Evolutionary conservation across 2,113 vertebrate species (phyloP), one percentile per base, ranked within the genome.

Genomic region (Phalacrocorax carbo): DNA sequence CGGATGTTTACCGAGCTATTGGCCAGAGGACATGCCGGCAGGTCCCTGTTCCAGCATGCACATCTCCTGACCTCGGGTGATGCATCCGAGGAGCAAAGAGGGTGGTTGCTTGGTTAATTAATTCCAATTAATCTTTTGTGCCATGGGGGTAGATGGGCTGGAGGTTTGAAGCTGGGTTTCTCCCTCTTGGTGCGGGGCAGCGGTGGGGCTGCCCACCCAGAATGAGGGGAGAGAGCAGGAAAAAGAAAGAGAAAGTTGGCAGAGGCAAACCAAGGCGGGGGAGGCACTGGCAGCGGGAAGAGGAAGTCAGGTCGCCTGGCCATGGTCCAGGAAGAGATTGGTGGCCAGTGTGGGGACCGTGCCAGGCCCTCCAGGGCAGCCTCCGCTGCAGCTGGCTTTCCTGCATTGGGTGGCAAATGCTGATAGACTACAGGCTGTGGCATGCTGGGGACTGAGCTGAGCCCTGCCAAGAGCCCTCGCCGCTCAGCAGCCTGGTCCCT

Each of bases 101-200:
- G 44, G 32, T 2, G 36, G 20, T 38, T 84, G 38, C 42, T 66
- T 61, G 30, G 36, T 72, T 65, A n/a, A 55, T 81, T 54, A 64
- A 49, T 71, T 73, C 51, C 5, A 23, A 26, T 38, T 70, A 77
- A 51, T 84, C 29, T 66, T n/a, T 5, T 0, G 0, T 25, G 55
- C 52, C 48, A 2, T 0, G 0, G n/a, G 13, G 14, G 29, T 1
- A 38, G 23, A 8, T 17, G 25, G 34, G 38, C 70, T 27, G 27
- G 29, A 38, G 13, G n/a, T 15, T 21, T 40, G 48, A 40, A 52
- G 16, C 38, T 40, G 79, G 22, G 21, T 48, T 88, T 42, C 5
- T 75, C 23, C 30, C 0, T 0, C 55, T 66, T 0, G 0, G 42
- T 0, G 0, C 19, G 72, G 72, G 48, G 23, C 3, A 2, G 62